These are phyloP conservation scores for Napeogenes inachia DNA, from an alignment of 2,888 invertebrate species.

Conservation along the genomic window DNA sequence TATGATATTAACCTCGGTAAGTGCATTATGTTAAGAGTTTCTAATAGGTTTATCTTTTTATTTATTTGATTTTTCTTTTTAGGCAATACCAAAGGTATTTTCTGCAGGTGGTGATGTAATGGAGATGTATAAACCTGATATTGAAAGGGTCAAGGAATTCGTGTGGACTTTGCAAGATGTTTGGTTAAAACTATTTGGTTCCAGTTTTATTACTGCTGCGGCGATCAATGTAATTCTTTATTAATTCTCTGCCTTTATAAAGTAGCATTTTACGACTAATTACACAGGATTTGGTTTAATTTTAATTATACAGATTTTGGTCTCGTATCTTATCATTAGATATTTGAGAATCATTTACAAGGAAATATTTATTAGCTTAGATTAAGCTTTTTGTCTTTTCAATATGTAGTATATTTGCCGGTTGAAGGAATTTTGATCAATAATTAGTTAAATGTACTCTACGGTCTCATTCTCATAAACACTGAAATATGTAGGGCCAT, in stretches of 20 bases:
- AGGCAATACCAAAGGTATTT: slow-evolving; percentile 85
- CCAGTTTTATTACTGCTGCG: slow-evolving; percentile 85
- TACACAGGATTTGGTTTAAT: too few relatives aligned
- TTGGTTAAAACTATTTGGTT: slow-evolving; percentile 87
- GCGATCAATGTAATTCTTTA: slow-evolving; percentile 83
- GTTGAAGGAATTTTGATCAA: neutral
- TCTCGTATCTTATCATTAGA: too few relatives aligned
- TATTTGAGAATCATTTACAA: too few relatives aligned
- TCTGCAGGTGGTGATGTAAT: slow-evolving; percentile 90
- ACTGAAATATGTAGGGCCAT: slow-evolving; percentile 79
- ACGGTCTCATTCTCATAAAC: too few relatives aligned
- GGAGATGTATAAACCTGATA: slow-evolving; percentile 91
- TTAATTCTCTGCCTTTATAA: too few relatives aligned
- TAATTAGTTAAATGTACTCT: too few relatives aligned
- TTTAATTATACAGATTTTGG: too few relatives aligned
- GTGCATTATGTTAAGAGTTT: slow-evolving; percentile 35
- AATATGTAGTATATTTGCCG: too few relatives aligned
- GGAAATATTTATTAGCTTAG: too few relatives aligned
- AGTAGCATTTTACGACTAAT: too few relatives aligned
- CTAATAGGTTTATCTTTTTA: neutral
- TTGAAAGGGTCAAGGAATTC: slow-evolving; percentile 81
- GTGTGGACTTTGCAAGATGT: slow-evolving; percentile 88
- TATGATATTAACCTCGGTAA: slow-evolving; percentile 88
- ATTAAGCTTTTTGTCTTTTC: too few relatives aligned
- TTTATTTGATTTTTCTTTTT: slow-evolving; percentile 17